phyloP scores from a whole-genome alignment of 2,888 invertebrate species.

The Drepanosiphum platanoidis region DNA sequence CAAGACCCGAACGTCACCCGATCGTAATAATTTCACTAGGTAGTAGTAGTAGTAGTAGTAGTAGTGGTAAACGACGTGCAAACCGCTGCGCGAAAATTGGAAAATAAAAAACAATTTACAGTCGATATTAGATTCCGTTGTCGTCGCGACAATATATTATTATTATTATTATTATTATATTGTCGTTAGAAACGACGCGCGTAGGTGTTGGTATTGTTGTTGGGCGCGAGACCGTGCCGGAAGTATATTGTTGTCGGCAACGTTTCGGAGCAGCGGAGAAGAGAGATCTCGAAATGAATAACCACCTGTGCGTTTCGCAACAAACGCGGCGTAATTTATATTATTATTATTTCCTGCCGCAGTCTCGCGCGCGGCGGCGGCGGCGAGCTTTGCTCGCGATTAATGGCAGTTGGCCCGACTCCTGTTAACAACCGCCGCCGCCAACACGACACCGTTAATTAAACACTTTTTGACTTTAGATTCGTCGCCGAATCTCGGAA shows the following conservation, averaged over 20 bases:
- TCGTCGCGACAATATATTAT: too few species aligned
- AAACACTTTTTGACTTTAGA: not conserved
- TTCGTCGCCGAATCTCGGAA: not conserved
- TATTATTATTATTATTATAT: not conserved
- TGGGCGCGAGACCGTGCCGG: not conserved
- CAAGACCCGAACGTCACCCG: too few species aligned
- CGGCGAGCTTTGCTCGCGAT: not conserved
- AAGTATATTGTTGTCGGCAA: too few species aligned
- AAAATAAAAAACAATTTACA: too few species aligned
- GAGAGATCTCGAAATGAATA: slow-evolving; percentile 8
- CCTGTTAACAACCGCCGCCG: slow-evolving; percentile 21
- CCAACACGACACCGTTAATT: not conserved
- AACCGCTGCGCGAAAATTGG: too few species aligned
- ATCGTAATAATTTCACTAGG: too few species aligned
- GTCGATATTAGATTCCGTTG: too few species aligned
- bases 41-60: too few species aligned
- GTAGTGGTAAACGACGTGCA: too few species aligned
- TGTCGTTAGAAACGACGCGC: too few species aligned
- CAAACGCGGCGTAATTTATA: not conserved
- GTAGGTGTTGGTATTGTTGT: too few species aligned
- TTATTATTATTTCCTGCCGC: too few species aligned
- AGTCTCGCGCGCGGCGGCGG: not conserved
- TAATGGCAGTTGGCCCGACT: not conserved
- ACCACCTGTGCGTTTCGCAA: slow-evolving; percentile 29
- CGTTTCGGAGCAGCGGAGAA: not conserved